Base-by-base conservation (phyloP, 2,797 vertebrate genomes). In the Catamblyrhynchus diadema region DNA sequence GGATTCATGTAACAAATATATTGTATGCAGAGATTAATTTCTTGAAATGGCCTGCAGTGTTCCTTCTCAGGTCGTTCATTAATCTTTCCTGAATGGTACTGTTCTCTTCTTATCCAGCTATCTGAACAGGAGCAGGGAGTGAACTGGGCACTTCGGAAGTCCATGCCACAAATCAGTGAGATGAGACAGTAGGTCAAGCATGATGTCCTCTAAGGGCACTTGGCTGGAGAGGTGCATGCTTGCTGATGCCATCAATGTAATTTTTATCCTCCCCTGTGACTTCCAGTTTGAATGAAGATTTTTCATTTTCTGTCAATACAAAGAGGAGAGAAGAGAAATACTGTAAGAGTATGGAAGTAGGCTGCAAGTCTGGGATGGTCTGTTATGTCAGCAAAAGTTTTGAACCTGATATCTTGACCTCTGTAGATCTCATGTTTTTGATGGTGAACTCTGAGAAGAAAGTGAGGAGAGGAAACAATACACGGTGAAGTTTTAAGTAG, bases 341-440 rank as follows among this genome's bases (percentile, higher is more conserved):
- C 8, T 39, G 2, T 72, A 20, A 27, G 48, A 51, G 5, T 28
- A 18, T 35, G 25, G 27, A 81, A 72, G 19, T 30, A 86, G 19
- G 17, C 48, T 66, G 20, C 27, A 67, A 62, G 44, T 57, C 39
- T 62, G 77, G 35, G 23, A 35, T 81, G 23, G 10, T 61, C 25
- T 66, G 25, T 54, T 37, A 41, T 9, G 24, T 27, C 66, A 90
- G 61, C 28, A 44, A 21, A 57, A 57, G 12, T 64, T 87, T 37
- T 67, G 62, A 9, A 45, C 30, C 6, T 0, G 0, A 7, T 65
- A 0, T 64, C 24, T 64, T 67, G n/a, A 44, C 10, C 7, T 51
- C 13, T 77, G 42, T 47, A 56, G 20, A 66, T 21, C 1, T 18
- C 1, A 3, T 67, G 6, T 42, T 81, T 71, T 82, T 53, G 6